Percentiles rank a stretch among this genome's conserved stretches.
These are phyloP conservation scores for Cyprinodon tularosa DNA, from an alignment of 2,113 vertebrate species.

Conservation along the genomic window DNA sequence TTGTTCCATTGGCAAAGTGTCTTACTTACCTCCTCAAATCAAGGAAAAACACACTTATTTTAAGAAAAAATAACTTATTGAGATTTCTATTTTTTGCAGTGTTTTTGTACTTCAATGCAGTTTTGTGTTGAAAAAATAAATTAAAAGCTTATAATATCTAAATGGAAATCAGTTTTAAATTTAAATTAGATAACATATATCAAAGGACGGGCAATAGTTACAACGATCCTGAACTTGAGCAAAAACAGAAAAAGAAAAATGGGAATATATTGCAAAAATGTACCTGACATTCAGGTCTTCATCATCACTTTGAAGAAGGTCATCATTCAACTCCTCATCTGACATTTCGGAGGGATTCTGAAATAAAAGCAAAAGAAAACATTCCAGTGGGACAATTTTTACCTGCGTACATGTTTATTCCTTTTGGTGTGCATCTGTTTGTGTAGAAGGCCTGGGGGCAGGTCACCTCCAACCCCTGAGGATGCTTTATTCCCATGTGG, in stretches of 20 bases:
- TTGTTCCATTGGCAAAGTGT: too few species aligned
- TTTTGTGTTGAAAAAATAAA: too few species aligned
- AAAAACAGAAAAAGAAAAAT: background rate
- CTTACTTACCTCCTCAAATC: too few species aligned
- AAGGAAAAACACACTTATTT: too few species aligned
- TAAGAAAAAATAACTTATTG: too few species aligned
- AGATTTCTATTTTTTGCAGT: too few species aligned
- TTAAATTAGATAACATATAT: too few species aligned
- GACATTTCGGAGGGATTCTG: conserved; percentile 94
- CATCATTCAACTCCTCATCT: conserved; percentile 96
- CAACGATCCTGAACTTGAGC: background rate
- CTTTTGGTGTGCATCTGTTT: background rate
- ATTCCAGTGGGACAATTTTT: background rate
- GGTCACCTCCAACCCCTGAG: conserved; percentile 56
- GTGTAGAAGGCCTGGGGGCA: conserved; percentile 42
- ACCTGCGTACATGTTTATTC: background rate
- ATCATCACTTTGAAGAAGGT: conserved; percentile 96
- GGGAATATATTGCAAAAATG: background rate
- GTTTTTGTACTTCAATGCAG: too few species aligned
- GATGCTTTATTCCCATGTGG: conserved; percentile 74
- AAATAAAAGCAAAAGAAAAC: conserved; percentile 31
- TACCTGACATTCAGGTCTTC: conserved; percentile 83
- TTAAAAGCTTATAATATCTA: too few species aligned
- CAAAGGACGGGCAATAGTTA: too few species aligned
- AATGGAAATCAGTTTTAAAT: too few species aligned